phyloP scores from a whole-genome alignment of 2,888 invertebrate genomes.

The Synergus itoensis region DNA sequence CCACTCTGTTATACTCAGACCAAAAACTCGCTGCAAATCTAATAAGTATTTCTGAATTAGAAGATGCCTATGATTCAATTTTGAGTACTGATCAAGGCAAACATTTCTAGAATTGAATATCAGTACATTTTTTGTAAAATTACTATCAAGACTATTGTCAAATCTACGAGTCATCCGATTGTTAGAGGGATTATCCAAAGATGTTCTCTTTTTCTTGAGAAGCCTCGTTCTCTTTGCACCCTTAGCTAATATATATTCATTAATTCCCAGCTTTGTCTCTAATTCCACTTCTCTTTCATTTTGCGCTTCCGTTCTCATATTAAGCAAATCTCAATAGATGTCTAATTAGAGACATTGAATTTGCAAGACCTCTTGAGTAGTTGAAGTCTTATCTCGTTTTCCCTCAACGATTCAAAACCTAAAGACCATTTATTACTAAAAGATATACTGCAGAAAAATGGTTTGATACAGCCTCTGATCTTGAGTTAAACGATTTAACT shows the following conservation, averaged over 20 bases:
- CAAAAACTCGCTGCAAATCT: constrained; percentile 2
- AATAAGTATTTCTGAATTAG: constrained; percentile 19
- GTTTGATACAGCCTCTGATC: background rate
- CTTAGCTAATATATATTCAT: constrained; percentile 34
- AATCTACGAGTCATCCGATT: constrained; percentile 6
- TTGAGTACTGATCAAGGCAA: background rate
- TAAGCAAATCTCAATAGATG: constrained; percentile 19
- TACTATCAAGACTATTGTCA: background rate
- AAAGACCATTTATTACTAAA: constrained; percentile 18
- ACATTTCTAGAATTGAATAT: background rate
- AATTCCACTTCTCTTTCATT: constrained; percentile 17
- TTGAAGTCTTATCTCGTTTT: constrained; percentile 9
- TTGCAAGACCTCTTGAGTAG: constrained; percentile 16
- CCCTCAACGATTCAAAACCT: background rate
- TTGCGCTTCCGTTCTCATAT: background rate
- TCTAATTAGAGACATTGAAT: constrained; percentile 38
- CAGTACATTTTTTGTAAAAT: background rate
- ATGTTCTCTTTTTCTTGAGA: constrained; percentile 11
- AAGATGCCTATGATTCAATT: background rate
- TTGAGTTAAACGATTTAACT: constrained; percentile 5
- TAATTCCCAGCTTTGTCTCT: constrained; percentile 10
- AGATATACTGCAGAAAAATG: background rate
- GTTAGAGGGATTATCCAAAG: constrained; percentile 2
- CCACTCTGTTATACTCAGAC: constrained; percentile 12
- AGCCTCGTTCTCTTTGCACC: background rate